Evolutionary conservation across 2,888 invertebrate species (phyloP), one percentile per base, ranked within the genome.

Genomic region (Teleiodes luculella): DNA sequence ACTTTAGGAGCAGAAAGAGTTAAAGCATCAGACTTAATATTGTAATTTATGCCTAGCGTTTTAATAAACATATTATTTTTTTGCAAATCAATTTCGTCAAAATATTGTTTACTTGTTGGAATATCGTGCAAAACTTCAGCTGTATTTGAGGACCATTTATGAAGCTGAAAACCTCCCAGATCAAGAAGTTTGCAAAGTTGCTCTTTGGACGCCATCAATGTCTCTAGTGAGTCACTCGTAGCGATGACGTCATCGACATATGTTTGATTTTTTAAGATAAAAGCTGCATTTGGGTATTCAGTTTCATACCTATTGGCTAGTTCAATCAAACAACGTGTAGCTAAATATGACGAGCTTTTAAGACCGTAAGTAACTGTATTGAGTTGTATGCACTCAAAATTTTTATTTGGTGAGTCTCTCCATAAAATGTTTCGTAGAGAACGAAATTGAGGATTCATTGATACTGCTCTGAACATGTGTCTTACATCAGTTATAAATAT

Each of bases 31-130:
- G 36, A 13, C 11, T 55, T 50, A 5, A 41, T 53, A 43, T 59
- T 52, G 11, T 45, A 53, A 37, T 30, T 47, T 6, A 55, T 31
- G n/a, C 56, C 58, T 43, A 58, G 30, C 16, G 58, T 56, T 33
- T 58, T 58, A 10, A 58, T 11, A 16, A 28, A 46, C 45, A 13
- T 11, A 52, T 58, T 49, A 41, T 56, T 35, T 41, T 54, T 56
- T 47, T 54, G 28, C 24, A 59, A 36, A 7, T 59, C 59, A 28
- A 55, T 16, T 10, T 52, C 43, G 43, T 54, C 57, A 54, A 57
- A 59, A 24, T 55, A 52, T 35, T 48, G 53, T 28, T 43, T 18
- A 1, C 14, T 2, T 37, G n/a, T 37, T 11, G 37, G 37, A 5
- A 10, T 37, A 5, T 37, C 14, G 1, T 37, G 14, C 14, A 37